A percentile compares a stretch with the other conserved stretches of the same genome.
Conservation (phyloP, 2,797 vertebrate genomes). For the Coccyzus lansbergi region DNA sequence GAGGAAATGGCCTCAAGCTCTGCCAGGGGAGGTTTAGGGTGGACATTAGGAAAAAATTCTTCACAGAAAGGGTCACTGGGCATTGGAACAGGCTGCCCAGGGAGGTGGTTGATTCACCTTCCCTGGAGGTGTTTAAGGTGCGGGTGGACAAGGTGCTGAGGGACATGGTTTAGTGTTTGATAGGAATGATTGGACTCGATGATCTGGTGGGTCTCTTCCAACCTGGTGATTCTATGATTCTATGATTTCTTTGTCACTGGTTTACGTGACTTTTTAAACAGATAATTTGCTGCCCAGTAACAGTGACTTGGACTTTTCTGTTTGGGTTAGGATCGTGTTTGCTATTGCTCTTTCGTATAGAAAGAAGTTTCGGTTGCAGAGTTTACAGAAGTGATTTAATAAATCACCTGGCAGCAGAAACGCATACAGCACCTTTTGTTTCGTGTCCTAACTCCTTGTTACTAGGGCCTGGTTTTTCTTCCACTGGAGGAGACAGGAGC, state of each 20-base stretch:
- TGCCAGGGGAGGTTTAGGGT: too few species aligned
- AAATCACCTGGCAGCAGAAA: neutral
- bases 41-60: too few species aligned
- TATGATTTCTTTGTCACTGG: neutral
- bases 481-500: neutral
- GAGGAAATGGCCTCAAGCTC: too few species aligned
- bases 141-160: too few species aligned
- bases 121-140: too few species aligned
- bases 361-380: neutral
- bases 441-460: neutral
- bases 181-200: too few species aligned
- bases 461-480: neutral
- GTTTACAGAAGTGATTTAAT: neutral
- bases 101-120: too few species aligned
- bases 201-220: too few species aligned
- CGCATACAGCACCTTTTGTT: neutral
- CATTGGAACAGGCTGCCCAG: too few species aligned
- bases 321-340: rapidly evolving
- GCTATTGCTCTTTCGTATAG: rapidly evolving
- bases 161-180: too few species aligned
- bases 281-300: neutral
- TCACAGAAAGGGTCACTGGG: too few species aligned
- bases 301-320: neutral
- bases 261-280: neutral
- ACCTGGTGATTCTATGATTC: too few species aligned